A percentile compares a stretch with the other conserved stretches of the same genome.
Evolutionary conservation across 2,797 vertebrate genomes (phyloP).

Genomic region (Neoniphon sammara): DNA sequence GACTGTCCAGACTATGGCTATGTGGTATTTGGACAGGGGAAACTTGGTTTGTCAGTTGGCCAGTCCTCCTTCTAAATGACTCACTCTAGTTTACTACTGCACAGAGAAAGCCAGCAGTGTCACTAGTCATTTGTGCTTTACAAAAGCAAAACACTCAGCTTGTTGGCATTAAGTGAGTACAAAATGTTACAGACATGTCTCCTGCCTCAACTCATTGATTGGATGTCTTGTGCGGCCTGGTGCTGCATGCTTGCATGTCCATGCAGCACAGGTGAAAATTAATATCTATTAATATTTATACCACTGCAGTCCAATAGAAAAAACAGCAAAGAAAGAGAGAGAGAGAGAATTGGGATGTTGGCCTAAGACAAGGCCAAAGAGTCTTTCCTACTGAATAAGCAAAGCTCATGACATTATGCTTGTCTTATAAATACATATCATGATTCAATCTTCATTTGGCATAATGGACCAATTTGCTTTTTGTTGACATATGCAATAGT

Average conservation of each 20-base stretch:
- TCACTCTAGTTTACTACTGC: constrained; percentile 53
- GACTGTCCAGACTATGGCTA: constrained; percentile 27
- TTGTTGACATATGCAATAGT: constrained; percentile 74
- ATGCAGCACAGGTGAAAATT: constrained; percentile 34
- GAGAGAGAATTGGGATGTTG: constrained; percentile 26
- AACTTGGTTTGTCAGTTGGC: constrained; percentile 48
- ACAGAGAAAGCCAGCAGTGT: constrained; percentile 26
- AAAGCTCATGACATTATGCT: constrained; percentile 62
- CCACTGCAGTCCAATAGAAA: constrained; percentile 39
- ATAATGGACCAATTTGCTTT: constrained; percentile 79
- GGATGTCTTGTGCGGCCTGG: background rate
- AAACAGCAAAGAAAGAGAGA: constrained; percentile 21
- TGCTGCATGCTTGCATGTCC: constrained; percentile 16
- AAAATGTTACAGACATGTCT: constrained; percentile 10
- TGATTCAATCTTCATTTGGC: constrained; percentile 75
- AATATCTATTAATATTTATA: constrained; percentile 28
- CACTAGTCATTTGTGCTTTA: constrained; percentile 35
- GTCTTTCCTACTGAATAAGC: constrained; percentile 71
- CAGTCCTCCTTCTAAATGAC: constrained; percentile 48
- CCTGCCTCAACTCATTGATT: constrained; percentile 1
- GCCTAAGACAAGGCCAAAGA: constrained; percentile 60
- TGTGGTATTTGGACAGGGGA: constrained; percentile 54
- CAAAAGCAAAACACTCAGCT: constrained; percentile 37
- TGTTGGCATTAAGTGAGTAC: constrained; percentile 14
- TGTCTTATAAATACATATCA: constrained; percentile 72